phyloP scores from a whole-genome alignment of 1,140 invertebrate species.

The Ctenoplectra terminalis region DNA sequence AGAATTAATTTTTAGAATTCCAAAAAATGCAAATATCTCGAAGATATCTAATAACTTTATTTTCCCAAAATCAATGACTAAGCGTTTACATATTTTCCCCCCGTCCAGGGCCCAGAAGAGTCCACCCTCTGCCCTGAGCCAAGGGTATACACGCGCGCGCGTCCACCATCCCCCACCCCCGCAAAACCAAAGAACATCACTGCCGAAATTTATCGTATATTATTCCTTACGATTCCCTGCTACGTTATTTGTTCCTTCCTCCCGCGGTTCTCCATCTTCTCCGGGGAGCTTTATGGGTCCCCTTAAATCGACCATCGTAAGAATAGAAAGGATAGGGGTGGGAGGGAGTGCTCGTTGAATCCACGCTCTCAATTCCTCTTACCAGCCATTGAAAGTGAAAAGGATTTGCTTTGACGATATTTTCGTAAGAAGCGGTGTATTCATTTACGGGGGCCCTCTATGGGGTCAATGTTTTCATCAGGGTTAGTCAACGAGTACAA shows the following conservation, averaged over 20 bases:
- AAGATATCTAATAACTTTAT: too few species aligned
- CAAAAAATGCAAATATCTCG: too few species aligned
- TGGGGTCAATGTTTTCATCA: not conserved
- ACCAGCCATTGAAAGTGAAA: not conserved
- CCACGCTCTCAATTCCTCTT: not conserved
- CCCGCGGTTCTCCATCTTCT: not conserved
- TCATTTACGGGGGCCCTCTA: not conserved
- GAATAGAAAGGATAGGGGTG: not conserved
- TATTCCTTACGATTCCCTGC: slow-evolving; percentile 20
- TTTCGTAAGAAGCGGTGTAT: not conserved
- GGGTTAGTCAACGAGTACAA: not conserved
- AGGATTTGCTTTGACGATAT: not conserved
- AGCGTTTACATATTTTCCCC: too few species aligned
- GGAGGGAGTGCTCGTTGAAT: too few species aligned
- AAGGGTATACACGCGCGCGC: not conserved
- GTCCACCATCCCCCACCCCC: too few species aligned
- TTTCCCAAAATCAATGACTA: too few species aligned
- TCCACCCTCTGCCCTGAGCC: not conserved
- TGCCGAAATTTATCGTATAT: slow-evolving; percentile 38
- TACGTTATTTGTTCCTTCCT: slow-evolving; percentile 27
- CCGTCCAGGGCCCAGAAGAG: not conserved
- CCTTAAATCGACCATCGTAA: not conserved
- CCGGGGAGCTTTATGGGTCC: slow-evolving; percentile 15
- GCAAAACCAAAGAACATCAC: slow-evolving; percentile 14
- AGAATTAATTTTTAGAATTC: too few species aligned